Evolutionary conservation across 2,888 invertebrate genomes (phyloP).

Genomic region (Autographa gamma): DNA sequence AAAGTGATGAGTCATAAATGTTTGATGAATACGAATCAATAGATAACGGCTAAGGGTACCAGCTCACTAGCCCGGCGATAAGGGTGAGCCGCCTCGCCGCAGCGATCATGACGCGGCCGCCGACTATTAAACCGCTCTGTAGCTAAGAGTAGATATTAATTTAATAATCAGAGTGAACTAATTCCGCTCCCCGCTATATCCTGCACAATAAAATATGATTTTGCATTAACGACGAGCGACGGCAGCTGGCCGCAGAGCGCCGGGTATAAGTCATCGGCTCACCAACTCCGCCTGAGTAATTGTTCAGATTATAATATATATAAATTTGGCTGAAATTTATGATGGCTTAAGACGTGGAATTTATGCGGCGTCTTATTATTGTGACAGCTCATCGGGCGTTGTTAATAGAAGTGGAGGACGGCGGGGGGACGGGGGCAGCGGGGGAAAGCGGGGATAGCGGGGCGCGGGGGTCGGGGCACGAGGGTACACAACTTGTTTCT

Average conservation of each 20-base stretch:
- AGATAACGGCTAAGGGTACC: neutral
- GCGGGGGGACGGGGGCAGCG: neutral
- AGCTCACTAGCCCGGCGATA: neutral
- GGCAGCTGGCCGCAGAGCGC: conserved; percentile 59
- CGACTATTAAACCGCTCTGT: conserved; percentile 21
- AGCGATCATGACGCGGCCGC: neutral
- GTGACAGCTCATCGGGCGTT: conserved; percentile 77
- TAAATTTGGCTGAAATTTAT: conserved; percentile 75
- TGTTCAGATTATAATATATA: conserved; percentile 80
- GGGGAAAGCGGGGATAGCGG: conserved; percentile 15
- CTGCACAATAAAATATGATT: conserved; percentile 68
- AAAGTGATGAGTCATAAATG: neutral
- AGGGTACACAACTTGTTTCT: neutral
- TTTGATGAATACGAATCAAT: neutral
- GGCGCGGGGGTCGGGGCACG: neutral
- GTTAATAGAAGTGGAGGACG: conserved; percentile 57
- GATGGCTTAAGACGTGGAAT: conserved; percentile 72
- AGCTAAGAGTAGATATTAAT: conserved; percentile 50
- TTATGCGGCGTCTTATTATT: conserved; percentile 83
- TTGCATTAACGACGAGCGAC: conserved; percentile 59
- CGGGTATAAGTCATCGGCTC: conserved; percentile 68
- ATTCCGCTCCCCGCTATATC: conserved; percentile 53
- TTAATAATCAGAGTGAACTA: conserved; percentile 57
- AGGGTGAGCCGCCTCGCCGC: neutral
- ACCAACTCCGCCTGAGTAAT: conserved; percentile 72